A percentile compares a stretch with the other conserved stretches of the same genome.
Evolutionary conservation across 2,113 vertebrate genomes (phyloP).

Genomic region (Scolopax mira): DNA sequence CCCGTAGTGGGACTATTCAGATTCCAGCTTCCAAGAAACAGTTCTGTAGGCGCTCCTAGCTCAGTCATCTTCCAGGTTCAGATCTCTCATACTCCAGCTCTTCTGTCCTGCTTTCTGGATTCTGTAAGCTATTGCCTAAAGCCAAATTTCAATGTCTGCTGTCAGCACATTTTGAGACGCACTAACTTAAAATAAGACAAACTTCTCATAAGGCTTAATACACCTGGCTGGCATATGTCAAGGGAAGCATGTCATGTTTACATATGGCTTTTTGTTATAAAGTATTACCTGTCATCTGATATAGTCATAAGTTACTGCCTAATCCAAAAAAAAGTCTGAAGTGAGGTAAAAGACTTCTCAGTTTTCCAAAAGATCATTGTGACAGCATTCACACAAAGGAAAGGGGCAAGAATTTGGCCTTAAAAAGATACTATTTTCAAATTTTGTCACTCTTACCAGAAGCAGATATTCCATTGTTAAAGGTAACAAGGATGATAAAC

Average conservation of each 20-base stretch:
- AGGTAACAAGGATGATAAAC: neutral
- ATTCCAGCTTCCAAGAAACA: neutral
- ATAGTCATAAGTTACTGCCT: neutral
- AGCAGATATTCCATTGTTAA: neutral
- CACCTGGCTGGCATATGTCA: neutral
- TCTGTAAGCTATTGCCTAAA: neutral
- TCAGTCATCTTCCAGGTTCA: neutral
- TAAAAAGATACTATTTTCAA: neutral
- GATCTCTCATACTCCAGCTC: neutral
- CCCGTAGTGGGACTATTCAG: neutral
- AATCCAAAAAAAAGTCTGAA: neutral
- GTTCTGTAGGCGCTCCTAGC: neutral
- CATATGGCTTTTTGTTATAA: neutral
- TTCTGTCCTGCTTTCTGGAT: neutral
- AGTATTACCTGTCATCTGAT: neutral
- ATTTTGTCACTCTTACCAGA: neutral
- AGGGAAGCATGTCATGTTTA: neutral
- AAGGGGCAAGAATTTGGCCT: neutral
- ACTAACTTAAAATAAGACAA: neutral
- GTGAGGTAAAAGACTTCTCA: neutral
- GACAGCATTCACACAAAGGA: neutral
- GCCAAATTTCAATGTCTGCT: neutral
- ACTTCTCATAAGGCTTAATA: neutral
- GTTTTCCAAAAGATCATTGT: neutral
- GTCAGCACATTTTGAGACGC: neutral